Evolutionary conservation across 2,888 invertebrate genomes (phyloP), one percentile per base, ranked within the genome.

Genomic region (Stenchaetothrips biformis): DNA sequence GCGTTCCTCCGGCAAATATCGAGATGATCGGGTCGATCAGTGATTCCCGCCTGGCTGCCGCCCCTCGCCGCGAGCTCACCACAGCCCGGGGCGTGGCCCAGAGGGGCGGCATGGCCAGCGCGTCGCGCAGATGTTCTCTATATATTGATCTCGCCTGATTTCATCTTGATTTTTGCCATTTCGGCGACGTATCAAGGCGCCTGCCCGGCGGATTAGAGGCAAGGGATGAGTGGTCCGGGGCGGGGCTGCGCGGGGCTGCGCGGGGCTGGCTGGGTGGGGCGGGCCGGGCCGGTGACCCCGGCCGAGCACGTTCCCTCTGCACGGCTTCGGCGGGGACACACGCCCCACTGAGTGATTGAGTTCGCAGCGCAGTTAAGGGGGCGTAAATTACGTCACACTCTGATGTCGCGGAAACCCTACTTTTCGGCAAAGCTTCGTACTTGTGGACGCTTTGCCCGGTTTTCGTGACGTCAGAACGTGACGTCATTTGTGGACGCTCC

Each of bases 131-230:
- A 74, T 74, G 67, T 7, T 7, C 67, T 7, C 25, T 74, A 7
- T 25, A 74, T 74, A 74, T 74, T 74, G 67, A 74, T 74, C 25
- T 25, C 67, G 21, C 67, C 67, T 74, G 67, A 74, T 74, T 74
- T 74, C 67, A 74, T 74, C 67, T 74, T 74, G 67, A 74, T 74
- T 74, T 74, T 74, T 74, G 67, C 67, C 21, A 74, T 74, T 37
- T 37, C 37, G 37, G 37, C 37, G 37, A 37, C 37, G 67, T 21
- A 74, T 74, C 67, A 74, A 21, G 21, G 25, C 37, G 37, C 37
- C 37, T 1, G 37, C 37, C 37, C 37, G 37, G 37, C 37, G 37
- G 37, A 37, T 37, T 37, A 37, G 37, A 37, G 37, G 37, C 37
- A 37, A 37, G 37, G 37, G 37, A 37, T 37, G 37, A 37, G 37